Conservation (phyloP, 2,888 invertebrate genomes). For the Epinotia ramella region DNA sequence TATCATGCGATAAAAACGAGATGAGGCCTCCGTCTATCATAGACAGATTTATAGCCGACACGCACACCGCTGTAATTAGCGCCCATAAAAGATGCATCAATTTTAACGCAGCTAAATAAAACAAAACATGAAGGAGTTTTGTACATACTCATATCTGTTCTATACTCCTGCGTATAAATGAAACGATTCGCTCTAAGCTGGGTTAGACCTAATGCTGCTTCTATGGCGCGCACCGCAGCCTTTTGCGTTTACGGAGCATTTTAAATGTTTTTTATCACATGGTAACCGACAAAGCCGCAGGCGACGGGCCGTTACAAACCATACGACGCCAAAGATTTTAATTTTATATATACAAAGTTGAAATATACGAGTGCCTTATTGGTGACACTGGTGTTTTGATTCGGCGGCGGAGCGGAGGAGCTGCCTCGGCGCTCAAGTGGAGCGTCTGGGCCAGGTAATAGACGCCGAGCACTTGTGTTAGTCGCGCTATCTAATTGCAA, state of each 20-base stretch:
- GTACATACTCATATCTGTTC: no score
- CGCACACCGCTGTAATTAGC: no score
- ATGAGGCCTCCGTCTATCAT: neutral
- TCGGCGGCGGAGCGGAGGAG: slow-evolving; percentile 57
- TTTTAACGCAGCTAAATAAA: no score
- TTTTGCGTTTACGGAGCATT: neutral
- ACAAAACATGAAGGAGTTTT: no score
- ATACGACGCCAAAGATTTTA: slow-evolving; percentile 80
- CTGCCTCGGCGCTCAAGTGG: slow-evolving; percentile 91
- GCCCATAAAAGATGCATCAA: no score
- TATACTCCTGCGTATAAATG: no score
- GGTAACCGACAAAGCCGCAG: neutral
- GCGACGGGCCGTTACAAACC: slow-evolving; percentile 47
- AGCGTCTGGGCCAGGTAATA: slow-evolving; percentile 91
- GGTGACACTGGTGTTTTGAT: slow-evolving; percentile 81
- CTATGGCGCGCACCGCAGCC: neutral
- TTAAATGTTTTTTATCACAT: neutral
- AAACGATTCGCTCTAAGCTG: no score
- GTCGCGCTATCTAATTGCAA: slow-evolving; percentile 36
- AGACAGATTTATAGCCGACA: neutral
- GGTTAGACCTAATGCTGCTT: neutral
- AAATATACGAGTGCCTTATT: slow-evolving; percentile 85
- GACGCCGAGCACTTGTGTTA: slow-evolving; percentile 71
- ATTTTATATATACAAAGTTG: slow-evolving; percentile 74
- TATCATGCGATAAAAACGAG: neutral